Percentiles rank a stretch among this genome's conserved stretches.
phyloP scores from a whole-genome alignment of 2,113 vertebrate species.

The Nothocercus nigrocapillus region DNA sequence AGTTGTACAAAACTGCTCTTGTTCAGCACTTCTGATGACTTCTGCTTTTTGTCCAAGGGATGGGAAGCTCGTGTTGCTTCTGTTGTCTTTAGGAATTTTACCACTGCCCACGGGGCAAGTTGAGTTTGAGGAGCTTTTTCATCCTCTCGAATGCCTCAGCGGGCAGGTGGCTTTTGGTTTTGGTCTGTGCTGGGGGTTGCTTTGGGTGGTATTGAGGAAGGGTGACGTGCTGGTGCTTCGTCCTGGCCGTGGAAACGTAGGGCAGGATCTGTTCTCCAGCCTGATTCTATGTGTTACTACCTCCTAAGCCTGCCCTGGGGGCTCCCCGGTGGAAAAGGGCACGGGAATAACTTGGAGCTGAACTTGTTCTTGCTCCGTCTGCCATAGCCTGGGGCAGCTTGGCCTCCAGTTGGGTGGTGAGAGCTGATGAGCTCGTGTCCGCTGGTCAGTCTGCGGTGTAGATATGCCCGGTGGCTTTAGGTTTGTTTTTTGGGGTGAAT shows the following conservation, averaged over 20 bases:
- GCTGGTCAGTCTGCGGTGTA: background rate
- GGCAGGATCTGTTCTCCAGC: background rate
- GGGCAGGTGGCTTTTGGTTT: accelerated
- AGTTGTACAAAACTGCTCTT: background rate
- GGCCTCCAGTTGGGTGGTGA: background rate
- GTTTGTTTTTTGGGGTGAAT: background rate
- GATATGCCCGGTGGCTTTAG: accelerated
- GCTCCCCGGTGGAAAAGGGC: background rate
- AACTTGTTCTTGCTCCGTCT: accelerated
- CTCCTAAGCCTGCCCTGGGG: background rate
- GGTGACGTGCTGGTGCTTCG: background rate
- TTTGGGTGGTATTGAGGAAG: background rate
- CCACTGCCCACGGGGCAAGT: background rate
- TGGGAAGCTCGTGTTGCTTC: background rate
- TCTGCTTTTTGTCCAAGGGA: background rate
- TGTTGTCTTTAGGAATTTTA: background rate
- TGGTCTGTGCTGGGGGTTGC: accelerated
- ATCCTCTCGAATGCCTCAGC: background rate
- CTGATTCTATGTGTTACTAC: background rate
- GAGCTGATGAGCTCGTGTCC: accelerated
- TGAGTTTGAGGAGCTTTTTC: background rate
- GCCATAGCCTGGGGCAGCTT: background rate
- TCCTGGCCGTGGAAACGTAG: accelerated
- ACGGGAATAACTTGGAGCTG: background rate
- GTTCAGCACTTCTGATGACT: background rate